Evolutionary conservation across 2,888 invertebrate species (phyloP).

Genomic region (Ophion obscuratus): DNA sequence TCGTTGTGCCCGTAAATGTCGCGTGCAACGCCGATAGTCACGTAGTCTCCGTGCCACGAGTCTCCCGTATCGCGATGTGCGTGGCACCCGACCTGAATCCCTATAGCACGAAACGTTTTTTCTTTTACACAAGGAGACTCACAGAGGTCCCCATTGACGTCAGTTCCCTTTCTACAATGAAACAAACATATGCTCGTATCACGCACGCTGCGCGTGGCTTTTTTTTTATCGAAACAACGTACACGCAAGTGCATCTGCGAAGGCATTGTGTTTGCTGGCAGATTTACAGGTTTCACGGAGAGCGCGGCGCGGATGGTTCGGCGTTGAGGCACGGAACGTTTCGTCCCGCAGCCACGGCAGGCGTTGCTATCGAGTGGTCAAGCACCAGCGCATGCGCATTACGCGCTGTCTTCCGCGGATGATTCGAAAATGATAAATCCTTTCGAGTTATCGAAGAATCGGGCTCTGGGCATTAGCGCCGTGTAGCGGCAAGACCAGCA

Average conservation of each 20-base stretch:
- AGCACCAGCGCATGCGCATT: background rate
- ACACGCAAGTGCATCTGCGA: background rate
- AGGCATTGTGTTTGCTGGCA: constrained; percentile 29
- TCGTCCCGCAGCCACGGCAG: background rate
- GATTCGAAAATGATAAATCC: too few relatives aligned
- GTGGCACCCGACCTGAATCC: constrained; percentile 51
- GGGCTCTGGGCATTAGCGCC: background rate
- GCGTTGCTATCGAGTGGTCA: background rate
- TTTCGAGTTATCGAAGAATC: too few relatives aligned
- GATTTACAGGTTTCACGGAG: too few relatives aligned
- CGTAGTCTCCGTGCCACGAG: constrained; percentile 52
- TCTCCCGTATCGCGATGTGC: constrained; percentile 16
- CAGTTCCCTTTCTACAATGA: constrained; percentile 50
- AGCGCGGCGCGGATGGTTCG: background rate
- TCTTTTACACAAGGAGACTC: background rate
- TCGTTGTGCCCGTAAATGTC: constrained; percentile 13
- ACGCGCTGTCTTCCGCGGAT: background rate
- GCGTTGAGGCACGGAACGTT: background rate
- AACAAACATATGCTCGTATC: constrained; percentile 9
- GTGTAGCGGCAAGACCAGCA: background rate
- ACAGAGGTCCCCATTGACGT: constrained; percentile 44
- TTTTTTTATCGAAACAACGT: constrained; percentile 19
- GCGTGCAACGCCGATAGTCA: constrained; percentile 63
- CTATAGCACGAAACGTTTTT: constrained; percentile 21
- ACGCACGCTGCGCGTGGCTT: background rate